Evolutionary conservation across 1,140 invertebrate species (phyloP), one percentile per base, ranked within the genome.

Genomic region (Akabosia matsudoensis): DNA sequence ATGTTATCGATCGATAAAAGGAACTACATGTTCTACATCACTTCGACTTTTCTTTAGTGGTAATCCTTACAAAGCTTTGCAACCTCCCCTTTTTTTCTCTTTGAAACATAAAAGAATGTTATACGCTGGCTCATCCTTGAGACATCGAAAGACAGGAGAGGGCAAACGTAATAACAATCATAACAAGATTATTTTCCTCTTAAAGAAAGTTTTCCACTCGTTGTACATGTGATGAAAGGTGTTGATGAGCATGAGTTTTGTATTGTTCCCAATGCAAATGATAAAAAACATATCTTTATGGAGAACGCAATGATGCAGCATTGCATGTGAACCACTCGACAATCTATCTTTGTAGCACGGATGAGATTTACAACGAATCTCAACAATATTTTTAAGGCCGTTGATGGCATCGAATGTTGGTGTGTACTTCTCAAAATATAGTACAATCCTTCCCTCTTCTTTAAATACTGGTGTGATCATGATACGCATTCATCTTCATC

Each of bases 401-500:
- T n/a, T n/a, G n/a, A n/a, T n/a, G n/a, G n/a, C n/a, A n/a, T n/a
- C n/a, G n/a, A n/a, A n/a, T n/a, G n/a, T n/a, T n/a, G n/a, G n/a
- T n/a, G n/a, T n/a, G n/a, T n/a, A 10, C 26, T n/a, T n/a, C n/a
- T n/a, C n/a, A n/a, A 56, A 24, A 56, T 4, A 22, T 7, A 16
- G 54, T 56, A 10, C 26, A 28, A 67, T 67, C 28, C 61, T 30
- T 24, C 61, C 61, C 61, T n/a, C 61, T 67, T 67, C 61, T 67
- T 67, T 67, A 67, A 67, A 67, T 67, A 67, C 61, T 30, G 31
- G 61, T 67, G 61, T 67, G 54, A 7, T 61, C 24, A 67, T 67
- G 61, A 67, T 67, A 24, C 28, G 61, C 61, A 67, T 67, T 67
- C 61, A 67, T 67, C 61, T 30, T 67, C 61, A 67, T 67, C 61